These are phyloP conservation scores for Grallaria varia DNA, from an alignment of 2,113 vertebrate species.

Conservation along the genomic window DNA sequence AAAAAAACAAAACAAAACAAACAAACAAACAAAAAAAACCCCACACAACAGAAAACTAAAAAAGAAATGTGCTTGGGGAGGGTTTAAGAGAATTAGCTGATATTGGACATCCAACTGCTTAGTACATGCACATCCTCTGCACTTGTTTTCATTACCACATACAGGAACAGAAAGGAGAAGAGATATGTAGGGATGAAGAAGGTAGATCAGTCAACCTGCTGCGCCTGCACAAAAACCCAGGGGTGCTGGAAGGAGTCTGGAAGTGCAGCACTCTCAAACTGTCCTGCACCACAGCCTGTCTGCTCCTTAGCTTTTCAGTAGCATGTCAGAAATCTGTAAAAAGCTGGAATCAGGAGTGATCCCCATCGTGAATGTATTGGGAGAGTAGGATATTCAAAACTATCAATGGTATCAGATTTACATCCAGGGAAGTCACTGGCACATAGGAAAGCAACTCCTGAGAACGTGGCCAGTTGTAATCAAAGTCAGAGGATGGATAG, in stretches of 20 bases:
- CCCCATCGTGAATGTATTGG: background rate
- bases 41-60: too few relatives aligned
- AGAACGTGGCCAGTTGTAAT: background rate
- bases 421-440: background rate
- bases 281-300: background rate
- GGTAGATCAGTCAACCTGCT: background rate
- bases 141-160: background rate
- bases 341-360: background rate
- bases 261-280: background rate
- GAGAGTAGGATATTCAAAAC: background rate
- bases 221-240: background rate
- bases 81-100: background rate
- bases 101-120: background rate
- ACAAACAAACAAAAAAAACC: background rate
- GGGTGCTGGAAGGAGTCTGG: background rate
- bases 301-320: background rate
- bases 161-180: background rate
- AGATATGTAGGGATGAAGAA: background rate
- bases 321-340: background rate
- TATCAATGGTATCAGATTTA: background rate
- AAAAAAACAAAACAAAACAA: background rate
- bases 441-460: background rate
- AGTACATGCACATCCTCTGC: background rate
- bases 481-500: background rate
- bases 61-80: background rate